phyloP scores from a whole-genome alignment of 23 tunicate species.

The Trididemnum clinides region DNA sequence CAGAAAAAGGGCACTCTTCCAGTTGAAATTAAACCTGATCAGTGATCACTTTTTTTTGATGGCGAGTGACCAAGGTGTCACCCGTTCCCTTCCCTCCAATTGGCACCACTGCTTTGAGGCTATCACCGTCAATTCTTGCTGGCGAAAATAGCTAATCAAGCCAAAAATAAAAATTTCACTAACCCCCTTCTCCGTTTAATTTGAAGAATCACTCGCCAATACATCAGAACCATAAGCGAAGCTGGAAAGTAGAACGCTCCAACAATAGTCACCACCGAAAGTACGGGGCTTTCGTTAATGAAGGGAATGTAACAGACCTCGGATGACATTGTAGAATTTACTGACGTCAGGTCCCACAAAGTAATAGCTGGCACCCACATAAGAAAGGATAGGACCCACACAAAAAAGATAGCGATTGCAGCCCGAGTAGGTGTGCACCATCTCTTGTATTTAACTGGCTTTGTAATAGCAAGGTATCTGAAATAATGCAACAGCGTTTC shows the following conservation, averaged over 20 bases:
- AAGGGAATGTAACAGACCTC: conserved; percentile 78
- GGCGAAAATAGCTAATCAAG: no score
- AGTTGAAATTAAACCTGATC: no score
- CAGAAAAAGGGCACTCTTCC: no score
- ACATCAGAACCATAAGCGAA: conserved; percentile 61
- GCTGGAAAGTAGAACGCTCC: conserved; percentile 87
- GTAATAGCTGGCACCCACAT: conserved; percentile 91
- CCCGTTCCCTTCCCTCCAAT: no score
- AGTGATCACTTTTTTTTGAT: no score
- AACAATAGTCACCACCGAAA: conserved; percentile 55
- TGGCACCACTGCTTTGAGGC: no score
- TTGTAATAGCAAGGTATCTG: conserved; percentile 80
- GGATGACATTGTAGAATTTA: background rate
- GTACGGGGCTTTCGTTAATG: conserved; percentile 53
- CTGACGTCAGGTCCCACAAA: conserved; percentile 60
- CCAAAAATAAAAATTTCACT: no score
- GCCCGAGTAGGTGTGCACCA: conserved; percentile 63
- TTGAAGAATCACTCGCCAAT: conserved; percentile 66
- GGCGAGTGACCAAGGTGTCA: no score
- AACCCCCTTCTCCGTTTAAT: conserved; percentile 42
- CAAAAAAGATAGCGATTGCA: conserved; percentile 57
- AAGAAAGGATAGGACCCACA: conserved; percentile 78
- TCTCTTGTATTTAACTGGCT: conserved; percentile 79
- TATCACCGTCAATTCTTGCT: no score
- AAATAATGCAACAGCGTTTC: no score